Conservation (phyloP, 2,113 vertebrate genomes). For the Orthonyx spaldingii region DNA sequence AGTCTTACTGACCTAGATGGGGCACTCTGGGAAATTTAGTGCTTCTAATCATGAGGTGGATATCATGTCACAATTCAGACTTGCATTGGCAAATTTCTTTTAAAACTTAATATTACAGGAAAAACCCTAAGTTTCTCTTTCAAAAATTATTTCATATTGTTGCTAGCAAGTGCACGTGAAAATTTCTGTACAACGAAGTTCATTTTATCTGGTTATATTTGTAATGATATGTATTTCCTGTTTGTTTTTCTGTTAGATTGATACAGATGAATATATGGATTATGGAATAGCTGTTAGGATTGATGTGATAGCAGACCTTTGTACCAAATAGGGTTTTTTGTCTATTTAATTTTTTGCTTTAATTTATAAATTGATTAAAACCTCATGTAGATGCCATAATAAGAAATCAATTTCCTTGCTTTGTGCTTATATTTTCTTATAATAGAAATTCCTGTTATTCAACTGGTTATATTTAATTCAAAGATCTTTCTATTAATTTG, state of each 20-base stretch:
- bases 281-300: not conserved
- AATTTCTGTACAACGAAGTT: not conserved
- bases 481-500: not conserved
- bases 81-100: not conserved
- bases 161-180: not conserved
- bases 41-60: not conserved
- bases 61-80: not conserved
- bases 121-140: not conserved
- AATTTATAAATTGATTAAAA: not conserved
- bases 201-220: not conserved
- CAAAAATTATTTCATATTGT: not conserved
- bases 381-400: not conserved
- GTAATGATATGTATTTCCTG: not conserved
- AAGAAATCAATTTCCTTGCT: not conserved
- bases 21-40: not conserved
- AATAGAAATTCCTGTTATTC: not conserved
- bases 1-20: not conserved
- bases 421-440: not conserved
- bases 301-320: not conserved
- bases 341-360: not conserved
- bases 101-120: not conserved
- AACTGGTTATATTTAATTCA: not conserved
- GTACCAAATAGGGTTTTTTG: not conserved
- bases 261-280: not conserved
- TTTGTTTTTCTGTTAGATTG: not conserved